Evolutionary conservation across 2,888 invertebrate genomes (phyloP), one percentile per base, ranked within the genome.

Genomic region (Ophion slaviceki): DNA sequence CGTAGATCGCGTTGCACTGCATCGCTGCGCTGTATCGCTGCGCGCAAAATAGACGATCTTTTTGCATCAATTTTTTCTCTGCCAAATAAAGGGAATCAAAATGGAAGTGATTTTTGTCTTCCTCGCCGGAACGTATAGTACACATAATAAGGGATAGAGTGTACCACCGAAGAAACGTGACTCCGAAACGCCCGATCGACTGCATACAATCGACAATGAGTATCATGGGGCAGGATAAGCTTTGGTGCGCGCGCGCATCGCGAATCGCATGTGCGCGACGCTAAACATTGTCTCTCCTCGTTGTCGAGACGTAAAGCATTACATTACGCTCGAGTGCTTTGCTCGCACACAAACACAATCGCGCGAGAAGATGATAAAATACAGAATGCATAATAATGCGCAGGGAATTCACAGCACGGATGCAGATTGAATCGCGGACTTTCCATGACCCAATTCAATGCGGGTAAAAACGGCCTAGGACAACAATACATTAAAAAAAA

Each of bases 161-260:
- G 24, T 68, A 68, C 14, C 59, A 28, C 14, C 72, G 68, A 82
- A 79, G 80, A 85, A 86, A 77, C 86, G 80, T 86, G 86, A 83
- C 80, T 80, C 24, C 28, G 86, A 80, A 83, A 83, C 80, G 77
- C 72, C 83, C 68, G 80, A 86, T 83, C 83, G 83, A 80, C 61
- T 80, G 80, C 66, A 80, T 59, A 86, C 86, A 86, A 86, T 86
- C 74, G 77, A 83, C 86, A 77, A 86, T 86, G 80, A 68, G 77
- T 68, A 53, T 80, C 74, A 53, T 62, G 62, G 24, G 64, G 74
- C 45, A 80, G 71, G 66, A 62, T 40, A 76, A 68, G 74, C 20
- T 74, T 80, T 74, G 45, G 62, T 61, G 57, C 40, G 64, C 67
- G 72, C 45, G 40, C 40, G 40, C 40, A 0, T 40, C 72, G 80